These are phyloP conservation scores for Apis laboriosa DNA, from an alignment of 1,140 invertebrate genomes.

Conservation along the genomic window DNA sequence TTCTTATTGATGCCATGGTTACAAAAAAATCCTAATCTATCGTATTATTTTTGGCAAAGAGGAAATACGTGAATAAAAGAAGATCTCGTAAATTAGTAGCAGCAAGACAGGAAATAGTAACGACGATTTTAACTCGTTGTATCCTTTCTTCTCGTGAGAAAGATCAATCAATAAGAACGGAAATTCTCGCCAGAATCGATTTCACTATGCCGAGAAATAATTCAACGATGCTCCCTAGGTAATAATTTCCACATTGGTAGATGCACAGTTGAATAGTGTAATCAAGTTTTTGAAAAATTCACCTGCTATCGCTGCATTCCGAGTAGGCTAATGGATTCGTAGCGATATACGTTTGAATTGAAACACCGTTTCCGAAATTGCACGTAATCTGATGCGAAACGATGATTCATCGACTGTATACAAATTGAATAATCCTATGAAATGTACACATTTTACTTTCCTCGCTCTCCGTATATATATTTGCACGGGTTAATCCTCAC, in stretches of 20 bases:
- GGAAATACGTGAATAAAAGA: too few species aligned
- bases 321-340: conserved; percentile 39
- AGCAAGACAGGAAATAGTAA: neutral
- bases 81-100: too few species aligned
- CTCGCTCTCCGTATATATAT: neutral
- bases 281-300: conserved; percentile 58
- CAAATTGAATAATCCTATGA: conserved; percentile 35
- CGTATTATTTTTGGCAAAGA: too few species aligned
- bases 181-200: neutral
- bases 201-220: conserved; percentile 1
- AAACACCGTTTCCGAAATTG: conserved; percentile 35
- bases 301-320: neutral
- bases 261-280: conserved; percentile 34
- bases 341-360: conserved; percentile 39
- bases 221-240: conserved; percentile 16
- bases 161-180: neutral
- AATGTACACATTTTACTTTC: conserved; percentile 32
- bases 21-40: too few species aligned
- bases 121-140: neutral
- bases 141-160: neutral
- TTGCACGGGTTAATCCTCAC: neutral
- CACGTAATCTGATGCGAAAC: conserved; percentile 40
- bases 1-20: too few species aligned
- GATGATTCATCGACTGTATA: conserved; percentile 27
- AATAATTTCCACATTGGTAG: conserved; percentile 34